A percentile compares a stretch with the other conserved stretches of the same genome.
Conservation (phyloP, 1,140 invertebrate genomes). For the Drosophila nasuta region DNA sequence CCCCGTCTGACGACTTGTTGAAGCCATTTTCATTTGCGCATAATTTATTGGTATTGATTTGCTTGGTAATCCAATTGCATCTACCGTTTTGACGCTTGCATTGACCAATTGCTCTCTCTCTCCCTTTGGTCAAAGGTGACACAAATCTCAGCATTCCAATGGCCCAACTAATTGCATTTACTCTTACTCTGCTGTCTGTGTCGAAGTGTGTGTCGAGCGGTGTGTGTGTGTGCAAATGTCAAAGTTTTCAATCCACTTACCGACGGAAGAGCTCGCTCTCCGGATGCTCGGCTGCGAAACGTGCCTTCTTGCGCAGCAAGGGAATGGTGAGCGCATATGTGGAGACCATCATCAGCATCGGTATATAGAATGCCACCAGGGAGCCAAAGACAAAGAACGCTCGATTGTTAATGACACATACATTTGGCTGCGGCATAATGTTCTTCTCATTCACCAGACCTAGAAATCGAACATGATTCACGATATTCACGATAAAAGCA, state of each 20-base stretch:
- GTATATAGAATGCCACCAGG: slow-evolving; percentile 96
- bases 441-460: slow-evolving; percentile 90
- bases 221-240: slow-evolving; percentile 36
- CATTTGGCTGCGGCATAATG: slow-evolving; percentile 90
- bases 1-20: neutral
- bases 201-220: neutral
- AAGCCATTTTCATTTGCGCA: slow-evolving; percentile 48
- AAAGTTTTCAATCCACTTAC: slow-evolving; percentile 59
- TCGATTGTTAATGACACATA: slow-evolving; percentile 94
- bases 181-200: slow-evolving; percentile 6
- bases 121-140: slow-evolving; percentile 33
- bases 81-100: neutral
- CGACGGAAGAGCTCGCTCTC: slow-evolving; percentile 87
- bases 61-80: slow-evolving; percentile 37
- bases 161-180: slow-evolving; percentile 51
- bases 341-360: slow-evolving; percentile 95
- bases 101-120: neutral
- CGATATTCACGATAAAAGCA: slow-evolving; percentile 4
- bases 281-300: slow-evolving; percentile 88
- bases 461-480: slow-evolving; percentile 67
- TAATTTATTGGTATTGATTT: slow-evolving; percentile 67
- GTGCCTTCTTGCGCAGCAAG: slow-evolving; percentile 90
- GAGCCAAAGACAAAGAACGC: slow-evolving; percentile 95
- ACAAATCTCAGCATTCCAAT: slow-evolving; percentile 43
- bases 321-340: slow-evolving; percentile 96